Percentiles rank a stretch among this genome's conserved stretches.
Evolutionary conservation across 2,797 vertebrate genomes (phyloP).

Genomic region (Phataginus tetradactyla): DNA sequence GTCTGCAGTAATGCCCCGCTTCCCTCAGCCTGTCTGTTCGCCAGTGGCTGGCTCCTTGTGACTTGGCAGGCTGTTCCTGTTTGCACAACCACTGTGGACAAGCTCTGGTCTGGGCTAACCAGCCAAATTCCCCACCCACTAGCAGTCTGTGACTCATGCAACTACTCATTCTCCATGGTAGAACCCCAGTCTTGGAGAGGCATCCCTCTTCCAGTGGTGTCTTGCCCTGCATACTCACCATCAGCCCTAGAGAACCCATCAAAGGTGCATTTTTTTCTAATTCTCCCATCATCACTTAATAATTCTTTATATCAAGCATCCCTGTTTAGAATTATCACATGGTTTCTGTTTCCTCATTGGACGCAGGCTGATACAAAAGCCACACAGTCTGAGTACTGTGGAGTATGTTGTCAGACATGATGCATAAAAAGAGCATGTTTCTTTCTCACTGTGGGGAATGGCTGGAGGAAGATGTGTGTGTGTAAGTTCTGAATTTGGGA

Average conservation of each 20-base stretch:
- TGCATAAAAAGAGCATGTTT: rapidly evolving
- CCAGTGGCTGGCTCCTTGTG: not conserved
- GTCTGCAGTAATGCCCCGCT: rapidly evolving
- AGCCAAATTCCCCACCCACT: not conserved
- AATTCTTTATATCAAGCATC: not conserved
- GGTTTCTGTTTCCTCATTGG: not conserved
- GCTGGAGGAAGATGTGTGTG: not conserved
- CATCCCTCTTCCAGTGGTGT: not conserved
- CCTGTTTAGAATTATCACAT: not conserved
- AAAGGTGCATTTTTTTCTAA: not conserved
- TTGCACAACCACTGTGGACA: not conserved
- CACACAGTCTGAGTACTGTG: not conserved
- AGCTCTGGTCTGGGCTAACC: not conserved
- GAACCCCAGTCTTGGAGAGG: not conserved
- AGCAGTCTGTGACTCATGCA: not conserved
- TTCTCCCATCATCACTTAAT: not conserved
- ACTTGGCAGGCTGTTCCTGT: not conserved
- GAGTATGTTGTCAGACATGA: not conserved
- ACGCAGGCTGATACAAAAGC: not conserved
- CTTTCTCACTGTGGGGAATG: not conserved
- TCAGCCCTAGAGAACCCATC: not conserved
- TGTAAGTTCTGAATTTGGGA: not conserved
- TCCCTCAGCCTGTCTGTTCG: not conserved
- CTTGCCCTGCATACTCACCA: not conserved
- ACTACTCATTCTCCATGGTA: not conserved